phyloP scores from a whole-genome alignment of 2,888 invertebrate genomes.

The Vanessa cardui region DNA sequence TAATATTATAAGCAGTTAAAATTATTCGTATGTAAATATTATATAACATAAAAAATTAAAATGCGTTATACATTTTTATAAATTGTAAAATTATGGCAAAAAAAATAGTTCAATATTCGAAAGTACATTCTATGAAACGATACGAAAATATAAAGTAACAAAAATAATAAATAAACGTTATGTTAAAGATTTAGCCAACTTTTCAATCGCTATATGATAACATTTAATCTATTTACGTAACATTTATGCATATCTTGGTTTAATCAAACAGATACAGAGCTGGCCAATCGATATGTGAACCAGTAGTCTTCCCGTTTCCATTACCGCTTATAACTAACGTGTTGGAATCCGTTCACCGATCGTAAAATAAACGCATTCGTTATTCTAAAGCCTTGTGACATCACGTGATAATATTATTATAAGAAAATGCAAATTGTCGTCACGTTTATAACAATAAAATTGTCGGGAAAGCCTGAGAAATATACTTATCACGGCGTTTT shows the following conservation, averaged over 20 bases:
- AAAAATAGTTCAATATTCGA: no score
- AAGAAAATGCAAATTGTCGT: slow-evolving; percentile 14
- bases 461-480: neutral
- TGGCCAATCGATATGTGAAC: slow-evolving; percentile 27
- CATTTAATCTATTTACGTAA: slow-evolving; percentile 9
- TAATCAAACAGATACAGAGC: slow-evolving; percentile 17
- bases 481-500: no score
- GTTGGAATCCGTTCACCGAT: slow-evolving; percentile 27
- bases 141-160: no score
- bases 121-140: no score
- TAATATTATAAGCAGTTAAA: no score
- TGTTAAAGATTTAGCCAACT: no score
- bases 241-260: slow-evolving; percentile 28
- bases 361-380: slow-evolving; percentile 25
- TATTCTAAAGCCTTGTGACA: slow-evolving; percentile 23
- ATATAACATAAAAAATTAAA: no score
- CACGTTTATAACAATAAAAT: slow-evolving; percentile 6
- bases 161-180: no score
- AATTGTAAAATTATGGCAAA: no score
- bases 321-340: slow-evolving; percentile 31
- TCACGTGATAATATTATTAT: slow-evolving; percentile 27
- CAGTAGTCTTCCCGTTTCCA: slow-evolving; percentile 23
- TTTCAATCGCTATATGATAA: neutral
- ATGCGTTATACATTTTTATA: no score
- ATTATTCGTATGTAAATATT: no score